Evolutionary conservation across 2,113 vertebrate species (phyloP).

Genomic region (Promerops cafer): DNA sequence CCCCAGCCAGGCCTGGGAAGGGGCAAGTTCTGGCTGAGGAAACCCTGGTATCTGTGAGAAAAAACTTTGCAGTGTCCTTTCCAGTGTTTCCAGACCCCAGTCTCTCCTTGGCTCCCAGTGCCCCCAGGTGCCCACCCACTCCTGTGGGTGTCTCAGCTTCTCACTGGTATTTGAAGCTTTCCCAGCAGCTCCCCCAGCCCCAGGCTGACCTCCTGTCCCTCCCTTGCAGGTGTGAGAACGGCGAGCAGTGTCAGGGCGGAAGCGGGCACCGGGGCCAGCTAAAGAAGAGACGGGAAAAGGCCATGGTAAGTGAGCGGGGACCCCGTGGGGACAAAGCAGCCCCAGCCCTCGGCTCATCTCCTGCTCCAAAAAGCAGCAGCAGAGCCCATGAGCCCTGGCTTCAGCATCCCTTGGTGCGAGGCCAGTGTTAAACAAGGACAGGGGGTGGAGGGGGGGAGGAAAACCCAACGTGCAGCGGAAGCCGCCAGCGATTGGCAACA

Average conservation of each 20-base stretch:
- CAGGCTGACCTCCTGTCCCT: constrained; percentile 14
- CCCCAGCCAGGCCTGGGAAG: neutral
- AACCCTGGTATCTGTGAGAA: neutral
- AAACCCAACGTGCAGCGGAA: neutral
- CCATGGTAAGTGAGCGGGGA: constrained; percentile 75
- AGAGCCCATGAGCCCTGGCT: neutral
- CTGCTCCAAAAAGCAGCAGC: neutral
- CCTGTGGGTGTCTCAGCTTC: neutral
- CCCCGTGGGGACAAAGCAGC: neutral
- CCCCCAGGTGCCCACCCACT: rapidly evolving
- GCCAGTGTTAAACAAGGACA: neutral
- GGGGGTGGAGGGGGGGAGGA: neutral
- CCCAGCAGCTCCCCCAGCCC: neutral
- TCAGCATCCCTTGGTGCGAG: neutral
- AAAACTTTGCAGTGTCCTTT: neutral
- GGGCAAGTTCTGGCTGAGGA: rapidly evolving
- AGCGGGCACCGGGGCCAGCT: constrained; percentile 67
- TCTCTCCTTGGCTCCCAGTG: neutral
- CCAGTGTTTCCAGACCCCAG: neutral
- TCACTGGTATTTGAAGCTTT: neutral
- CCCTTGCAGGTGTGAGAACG: constrained; percentile 77
- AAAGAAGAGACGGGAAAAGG: constrained; percentile 84
- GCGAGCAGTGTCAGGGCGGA: constrained; percentile 62
- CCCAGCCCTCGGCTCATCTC: neutral
- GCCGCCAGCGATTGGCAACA: neutral